Evolutionary conservation across 1,140 invertebrate species (phyloP), one percentile per base, ranked within the genome.

Genomic region (Cotesia vestalis): DNA sequence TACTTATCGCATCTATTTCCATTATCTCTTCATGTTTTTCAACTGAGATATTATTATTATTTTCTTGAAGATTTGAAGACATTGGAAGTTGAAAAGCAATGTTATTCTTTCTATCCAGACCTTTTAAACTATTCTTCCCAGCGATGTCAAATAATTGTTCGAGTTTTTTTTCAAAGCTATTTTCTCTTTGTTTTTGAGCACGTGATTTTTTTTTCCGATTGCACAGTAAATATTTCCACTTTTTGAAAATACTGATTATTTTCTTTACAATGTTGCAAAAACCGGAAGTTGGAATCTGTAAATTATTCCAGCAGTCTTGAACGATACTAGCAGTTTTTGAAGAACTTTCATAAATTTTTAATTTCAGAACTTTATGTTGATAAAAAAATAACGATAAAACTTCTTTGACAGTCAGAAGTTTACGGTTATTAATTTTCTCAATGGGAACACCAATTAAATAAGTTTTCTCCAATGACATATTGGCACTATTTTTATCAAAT

Each of bases 121-220:
- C 52, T 53, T 53, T 53, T 17, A 4, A 3, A 53, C 52, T 17
- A 53, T 53, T 53, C 14, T 53, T 53, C 14, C 4, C 52, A 53
- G 52, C 4, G 52, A 53, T 53, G 11, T 53, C 52, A 53, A 53
- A 53, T 53, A 53, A 53, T 53, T 53, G 52, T 53, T 53, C 4
- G 14, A 53, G 52, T 53, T 53, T 53, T 17, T 53, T 53, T 4
- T 53, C 14, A 17, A 53, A 53, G 52, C 14, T 17, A 17, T 11
- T 11, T 53, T 53, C 52, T 53, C 14, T 53, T 53, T 53, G 52
- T 11, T 53, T 53, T 53, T 53, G 52, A 53, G 52, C 52, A 53
- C 52, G 52, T 53, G 52, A 53, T n/a, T 53, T 53, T n/a, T 53
- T 53, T 53, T 53, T 53, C 14, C 52, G 52, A 53, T 53, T 53